A percentile compares a stretch with the other conserved stretches of the same genome.
phyloP scores from a whole-genome alignment of 1,140 invertebrate genomes.

The Hestina assimilis region DNA sequence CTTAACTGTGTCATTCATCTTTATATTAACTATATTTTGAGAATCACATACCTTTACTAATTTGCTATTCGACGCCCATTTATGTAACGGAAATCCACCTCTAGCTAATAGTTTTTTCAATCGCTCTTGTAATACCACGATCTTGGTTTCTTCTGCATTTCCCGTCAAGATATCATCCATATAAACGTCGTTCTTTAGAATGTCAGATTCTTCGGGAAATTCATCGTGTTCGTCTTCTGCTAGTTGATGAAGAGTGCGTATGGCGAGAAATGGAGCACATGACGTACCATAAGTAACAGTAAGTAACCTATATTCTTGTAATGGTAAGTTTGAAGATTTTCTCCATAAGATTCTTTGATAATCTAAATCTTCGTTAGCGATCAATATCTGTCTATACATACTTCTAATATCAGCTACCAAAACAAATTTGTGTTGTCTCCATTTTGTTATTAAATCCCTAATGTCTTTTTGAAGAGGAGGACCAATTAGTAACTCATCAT shows the following conservation, averaged over 20 bases:
- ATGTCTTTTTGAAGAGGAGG: too few species aligned
- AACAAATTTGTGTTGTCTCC: neutral
- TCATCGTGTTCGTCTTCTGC: slow-evolving; percentile 38
- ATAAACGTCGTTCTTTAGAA: slow-evolving; percentile 51
- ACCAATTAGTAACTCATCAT: too few species aligned
- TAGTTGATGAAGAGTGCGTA: slow-evolving; percentile 48
- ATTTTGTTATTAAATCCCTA: neutral
- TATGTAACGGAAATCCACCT: slow-evolving; percentile 13
- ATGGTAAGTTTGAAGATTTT: neutral
- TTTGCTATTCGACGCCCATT: slow-evolving; percentile 12
- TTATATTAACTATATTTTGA: neutral
- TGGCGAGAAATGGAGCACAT: slow-evolving; percentile 51
- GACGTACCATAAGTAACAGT: slow-evolving; percentile 19
- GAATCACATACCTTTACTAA: neutral
- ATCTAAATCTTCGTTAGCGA: neutral
- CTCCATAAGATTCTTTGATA: slow-evolving; percentile 9
- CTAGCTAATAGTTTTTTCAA: neutral
- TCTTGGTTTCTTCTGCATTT: slow-evolving; percentile 7
- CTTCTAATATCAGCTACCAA: slow-evolving; percentile 2
- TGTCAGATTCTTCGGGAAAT: slow-evolving; percentile 38
- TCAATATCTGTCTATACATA: slow-evolving; percentile 2
- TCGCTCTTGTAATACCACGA: neutral
- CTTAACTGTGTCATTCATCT: slow-evolving; percentile 10
- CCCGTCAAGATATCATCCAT: slow-evolving; percentile 28
- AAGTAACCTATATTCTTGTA: neutral